Conservation (phyloP, 2,888 invertebrate genomes). For the Operophtera brumata region DNA sequence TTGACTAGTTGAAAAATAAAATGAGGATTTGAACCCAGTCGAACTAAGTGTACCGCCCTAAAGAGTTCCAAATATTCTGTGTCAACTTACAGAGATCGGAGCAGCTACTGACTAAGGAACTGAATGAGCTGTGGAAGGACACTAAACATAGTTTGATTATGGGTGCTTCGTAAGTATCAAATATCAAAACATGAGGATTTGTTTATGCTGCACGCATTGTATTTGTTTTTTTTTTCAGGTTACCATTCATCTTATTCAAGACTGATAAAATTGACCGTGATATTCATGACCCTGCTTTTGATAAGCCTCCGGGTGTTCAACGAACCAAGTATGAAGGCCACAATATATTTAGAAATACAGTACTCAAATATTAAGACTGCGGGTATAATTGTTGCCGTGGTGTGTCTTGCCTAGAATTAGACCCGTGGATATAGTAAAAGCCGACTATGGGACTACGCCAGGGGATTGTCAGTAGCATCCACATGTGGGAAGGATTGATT, state of each 20-base stretch:
- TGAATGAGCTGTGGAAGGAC: constrained; percentile 61
- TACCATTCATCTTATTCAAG: constrained; percentile 72
- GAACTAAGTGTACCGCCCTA: no score
- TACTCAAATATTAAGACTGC: no score
- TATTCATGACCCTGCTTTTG: constrained; percentile 65
- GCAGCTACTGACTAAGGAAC: constrained; percentile 63
- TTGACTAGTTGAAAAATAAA: no score
- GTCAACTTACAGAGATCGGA: constrained; percentile 59
- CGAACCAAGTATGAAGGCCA: constrained; percentile 50
- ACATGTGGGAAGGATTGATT: no score
- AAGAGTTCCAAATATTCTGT: not conserved
- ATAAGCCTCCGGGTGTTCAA: constrained; percentile 49
- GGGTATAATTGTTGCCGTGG: no score
- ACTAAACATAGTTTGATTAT: constrained; percentile 72
- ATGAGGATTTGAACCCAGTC: no score
- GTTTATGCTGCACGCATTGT: no score
- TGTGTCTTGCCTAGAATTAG: no score
- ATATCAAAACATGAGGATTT: not conserved
- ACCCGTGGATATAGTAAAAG: no score
- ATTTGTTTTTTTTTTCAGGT: constrained; percentile 40
- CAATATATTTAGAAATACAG: no score
- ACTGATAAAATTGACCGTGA: constrained; percentile 66
- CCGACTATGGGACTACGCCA: no score
- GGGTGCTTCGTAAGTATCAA: constrained; percentile 65
- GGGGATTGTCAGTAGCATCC: no score